Conservation (phyloP, 2,113 vertebrate genomes). For the Chinchilla lanigera region DNA sequence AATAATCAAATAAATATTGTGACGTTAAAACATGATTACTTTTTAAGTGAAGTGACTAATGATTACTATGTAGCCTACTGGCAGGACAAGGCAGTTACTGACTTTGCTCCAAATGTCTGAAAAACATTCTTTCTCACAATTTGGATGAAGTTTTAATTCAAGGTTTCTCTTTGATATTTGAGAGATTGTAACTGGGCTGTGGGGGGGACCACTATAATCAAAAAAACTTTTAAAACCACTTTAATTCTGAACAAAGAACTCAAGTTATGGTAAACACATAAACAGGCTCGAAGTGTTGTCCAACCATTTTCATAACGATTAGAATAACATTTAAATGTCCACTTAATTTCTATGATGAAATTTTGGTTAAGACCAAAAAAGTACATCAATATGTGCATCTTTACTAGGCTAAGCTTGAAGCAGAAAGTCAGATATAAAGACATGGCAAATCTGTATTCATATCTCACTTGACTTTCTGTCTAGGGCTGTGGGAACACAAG, state of each 20-base stretch:
- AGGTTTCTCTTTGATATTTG: constrained; percentile 45
- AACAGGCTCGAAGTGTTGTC: neutral
- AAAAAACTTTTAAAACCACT: constrained; percentile 29
- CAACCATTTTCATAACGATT: neutral
- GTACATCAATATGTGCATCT: neutral
- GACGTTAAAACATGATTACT: neutral
- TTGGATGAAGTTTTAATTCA: neutral
- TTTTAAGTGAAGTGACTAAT: neutral
- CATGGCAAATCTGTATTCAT: neutral
- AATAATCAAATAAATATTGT: neutral
- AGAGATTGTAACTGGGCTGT: neutral
- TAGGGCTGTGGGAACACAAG: neutral
- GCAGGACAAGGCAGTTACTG: neutral
- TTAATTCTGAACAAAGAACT: neutral
- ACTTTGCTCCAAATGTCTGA: neutral
- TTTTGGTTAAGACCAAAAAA: constrained; percentile 21
- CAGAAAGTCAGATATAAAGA: neutral
- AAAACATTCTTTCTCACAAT: neutral
- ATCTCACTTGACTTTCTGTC: constrained; percentile 14
- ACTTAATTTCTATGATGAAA: neutral
- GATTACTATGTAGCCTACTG: neutral
- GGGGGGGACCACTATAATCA: neutral
- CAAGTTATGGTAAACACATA: neutral
- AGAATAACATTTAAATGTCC: neutral
- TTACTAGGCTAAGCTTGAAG: constrained; percentile 8